These are phyloP conservation scores for Takifugu flavidus DNA, from an alignment of 2,113 vertebrate genomes.

Conservation along the genomic window DNA sequence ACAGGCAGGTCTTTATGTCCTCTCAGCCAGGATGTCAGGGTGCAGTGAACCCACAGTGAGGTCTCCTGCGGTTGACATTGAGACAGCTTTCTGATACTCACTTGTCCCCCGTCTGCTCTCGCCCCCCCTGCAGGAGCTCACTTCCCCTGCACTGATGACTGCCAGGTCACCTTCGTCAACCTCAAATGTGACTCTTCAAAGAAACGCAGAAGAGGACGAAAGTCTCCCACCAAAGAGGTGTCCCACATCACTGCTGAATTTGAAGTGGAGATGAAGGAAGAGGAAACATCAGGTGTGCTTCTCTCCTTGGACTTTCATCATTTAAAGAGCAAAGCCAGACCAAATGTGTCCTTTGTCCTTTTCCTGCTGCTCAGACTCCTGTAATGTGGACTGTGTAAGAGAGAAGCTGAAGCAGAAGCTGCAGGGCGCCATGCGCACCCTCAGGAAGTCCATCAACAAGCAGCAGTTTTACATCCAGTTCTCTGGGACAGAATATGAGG, in stretches of 20 bases:
- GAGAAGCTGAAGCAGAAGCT: constrained; percentile 87
- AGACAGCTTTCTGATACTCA: too few species aligned
- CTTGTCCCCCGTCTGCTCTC: too few species aligned
- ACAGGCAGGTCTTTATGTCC: too few species aligned
- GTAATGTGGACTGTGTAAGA: constrained; percentile 85
- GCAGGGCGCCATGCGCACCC: constrained; percentile 87
- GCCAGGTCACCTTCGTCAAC: constrained; percentile 89
- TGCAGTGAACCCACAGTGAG: too few species aligned
- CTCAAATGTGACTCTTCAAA: constrained; percentile 95
- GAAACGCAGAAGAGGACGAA: constrained; percentile 88
- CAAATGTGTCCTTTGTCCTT: not conserved
- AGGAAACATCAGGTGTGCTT: constrained; percentile 83
- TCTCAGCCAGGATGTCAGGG: too few species aligned
- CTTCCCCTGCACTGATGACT: constrained; percentile 85
- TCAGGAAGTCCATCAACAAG: constrained; percentile 91
- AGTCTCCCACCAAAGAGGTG: constrained; percentile 91
- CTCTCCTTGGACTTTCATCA: too few species aligned
- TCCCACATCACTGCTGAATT: constrained; percentile 92
- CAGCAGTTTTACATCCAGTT: constrained; percentile 95
- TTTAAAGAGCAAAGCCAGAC: too few species aligned
- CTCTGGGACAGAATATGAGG: constrained; percentile 89
- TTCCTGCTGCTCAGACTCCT: constrained; percentile 75
- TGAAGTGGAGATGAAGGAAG: constrained; percentile 88
- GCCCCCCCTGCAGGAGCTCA: constrained; percentile 61
- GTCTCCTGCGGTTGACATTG: too few species aligned